Conservation (phyloP, 2,113 vertebrate genomes). For the Dinomys branickii region DNA sequence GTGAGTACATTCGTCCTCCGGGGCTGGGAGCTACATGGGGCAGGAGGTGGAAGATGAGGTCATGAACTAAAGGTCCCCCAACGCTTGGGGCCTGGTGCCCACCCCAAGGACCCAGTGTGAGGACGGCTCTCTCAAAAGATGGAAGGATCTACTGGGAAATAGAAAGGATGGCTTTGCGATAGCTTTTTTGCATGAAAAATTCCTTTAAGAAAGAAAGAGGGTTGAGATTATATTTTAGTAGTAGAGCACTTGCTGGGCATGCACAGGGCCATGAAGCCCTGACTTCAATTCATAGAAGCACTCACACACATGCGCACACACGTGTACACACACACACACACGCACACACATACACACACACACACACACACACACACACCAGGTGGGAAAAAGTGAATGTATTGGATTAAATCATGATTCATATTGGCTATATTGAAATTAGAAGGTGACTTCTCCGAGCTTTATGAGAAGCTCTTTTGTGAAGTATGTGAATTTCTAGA, state of each 20-base stretch:
- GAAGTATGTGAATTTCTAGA: background rate
- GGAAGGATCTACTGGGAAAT: background rate
- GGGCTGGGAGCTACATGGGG: background rate
- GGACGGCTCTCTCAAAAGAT: background rate
- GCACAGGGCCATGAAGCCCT: background rate
- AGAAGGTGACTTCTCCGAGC: background rate
- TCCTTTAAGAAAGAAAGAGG: background rate
- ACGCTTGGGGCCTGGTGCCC: background rate
- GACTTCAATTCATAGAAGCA: background rate
- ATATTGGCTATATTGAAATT: background rate
- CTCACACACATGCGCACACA: background rate
- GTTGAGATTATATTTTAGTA: background rate
- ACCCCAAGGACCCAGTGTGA: background rate
- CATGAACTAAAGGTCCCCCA: background rate
- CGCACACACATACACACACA: background rate
- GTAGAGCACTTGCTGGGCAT: background rate
- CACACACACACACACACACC: background rate
- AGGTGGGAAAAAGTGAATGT: background rate
- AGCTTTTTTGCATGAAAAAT: background rate
- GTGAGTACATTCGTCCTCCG: background rate
- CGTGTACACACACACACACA: background rate
- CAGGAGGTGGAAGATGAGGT: background rate
- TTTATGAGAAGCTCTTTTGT: background rate
- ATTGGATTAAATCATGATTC: background rate
- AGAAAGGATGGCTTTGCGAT: background rate